Evolutionary conservation across 1,140 invertebrate species (phyloP).

Genomic region (Heliconius congener): DNA sequence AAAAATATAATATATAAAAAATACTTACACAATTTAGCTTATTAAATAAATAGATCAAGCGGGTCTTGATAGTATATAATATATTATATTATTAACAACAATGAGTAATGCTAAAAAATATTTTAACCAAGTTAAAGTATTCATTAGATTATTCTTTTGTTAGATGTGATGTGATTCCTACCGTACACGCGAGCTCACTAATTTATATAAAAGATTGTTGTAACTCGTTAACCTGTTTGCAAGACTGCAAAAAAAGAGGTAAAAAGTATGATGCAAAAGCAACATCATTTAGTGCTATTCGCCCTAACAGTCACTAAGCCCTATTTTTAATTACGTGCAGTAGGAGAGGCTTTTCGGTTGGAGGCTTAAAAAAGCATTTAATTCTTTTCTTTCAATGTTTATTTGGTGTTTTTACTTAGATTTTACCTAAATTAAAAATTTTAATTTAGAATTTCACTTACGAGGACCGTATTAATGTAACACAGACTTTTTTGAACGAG

Average conservation of each 20-base stretch:
- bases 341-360: neutral
- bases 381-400: neutral
- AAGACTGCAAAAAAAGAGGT: neutral
- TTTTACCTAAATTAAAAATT: neutral
- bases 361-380: neutral
- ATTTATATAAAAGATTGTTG: neutral
- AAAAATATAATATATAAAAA: too few relatives aligned
- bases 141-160: too few relatives aligned
- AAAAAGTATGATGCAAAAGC: neutral
- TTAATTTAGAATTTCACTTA: neutral
- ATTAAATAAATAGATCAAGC: too few relatives aligned
- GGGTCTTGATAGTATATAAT: too few relatives aligned
- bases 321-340: constrained; percentile 11
- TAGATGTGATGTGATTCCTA: too few relatives aligned
- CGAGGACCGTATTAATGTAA: neutral
- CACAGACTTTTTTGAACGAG: too few relatives aligned
- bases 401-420: neutral
- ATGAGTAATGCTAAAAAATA: too few relatives aligned
- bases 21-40: too few relatives aligned
- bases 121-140: too few relatives aligned
- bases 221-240: constrained; percentile 6
- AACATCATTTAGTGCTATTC: constrained; percentile 7
- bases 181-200: too few relatives aligned
- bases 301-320: constrained; percentile 7
- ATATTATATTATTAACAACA: too few relatives aligned